Evolutionary conservation across 2,888 invertebrate species (phyloP).

Genomic region (Chrysotoxum bicinctum): DNA sequence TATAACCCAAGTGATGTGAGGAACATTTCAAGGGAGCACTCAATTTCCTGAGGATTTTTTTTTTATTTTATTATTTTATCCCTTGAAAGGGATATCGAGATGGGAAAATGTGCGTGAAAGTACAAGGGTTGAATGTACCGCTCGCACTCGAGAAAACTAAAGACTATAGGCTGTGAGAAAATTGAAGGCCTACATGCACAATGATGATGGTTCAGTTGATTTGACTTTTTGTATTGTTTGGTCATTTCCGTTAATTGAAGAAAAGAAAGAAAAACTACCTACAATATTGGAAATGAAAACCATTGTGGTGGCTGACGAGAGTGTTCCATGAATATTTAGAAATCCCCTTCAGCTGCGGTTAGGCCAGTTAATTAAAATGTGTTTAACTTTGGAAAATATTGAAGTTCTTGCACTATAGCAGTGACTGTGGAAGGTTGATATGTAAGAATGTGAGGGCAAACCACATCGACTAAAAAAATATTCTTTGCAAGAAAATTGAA

Average conservation of each 20-base stretch:
- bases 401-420: not conserved
- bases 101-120: not conserved
- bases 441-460: not conserved
- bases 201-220: constrained; percentile 14
- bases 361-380: constrained; percentile 38
- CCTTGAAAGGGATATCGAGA: not conserved
- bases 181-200: not conserved
- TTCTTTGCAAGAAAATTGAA: not conserved
- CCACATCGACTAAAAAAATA: not conserved
- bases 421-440: not conserved
- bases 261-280: not conserved
- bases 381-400: constrained; percentile 43
- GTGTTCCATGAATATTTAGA: constrained; percentile 5
- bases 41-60: constrained; percentile 13
- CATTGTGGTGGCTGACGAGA: not conserved
- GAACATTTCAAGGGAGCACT: constrained; percentile 14
- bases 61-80: constrained; percentile 9
- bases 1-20: constrained; percentile 2
- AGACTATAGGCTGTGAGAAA: not conserved
- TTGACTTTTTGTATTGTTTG: constrained; percentile 16
- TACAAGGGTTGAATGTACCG: not conserved
- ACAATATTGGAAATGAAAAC: not conserved
- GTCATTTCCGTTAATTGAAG: constrained; percentile 41
- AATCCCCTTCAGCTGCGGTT: constrained; percentile 7
- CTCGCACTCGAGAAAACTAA: not conserved